A percentile compares a stretch with the other conserved stretches of the same genome.
These are phyloP conservation scores for Drepana arcuata DNA, from an alignment of 1,140 invertebrate genomes.

Conservation along the genomic window DNA sequence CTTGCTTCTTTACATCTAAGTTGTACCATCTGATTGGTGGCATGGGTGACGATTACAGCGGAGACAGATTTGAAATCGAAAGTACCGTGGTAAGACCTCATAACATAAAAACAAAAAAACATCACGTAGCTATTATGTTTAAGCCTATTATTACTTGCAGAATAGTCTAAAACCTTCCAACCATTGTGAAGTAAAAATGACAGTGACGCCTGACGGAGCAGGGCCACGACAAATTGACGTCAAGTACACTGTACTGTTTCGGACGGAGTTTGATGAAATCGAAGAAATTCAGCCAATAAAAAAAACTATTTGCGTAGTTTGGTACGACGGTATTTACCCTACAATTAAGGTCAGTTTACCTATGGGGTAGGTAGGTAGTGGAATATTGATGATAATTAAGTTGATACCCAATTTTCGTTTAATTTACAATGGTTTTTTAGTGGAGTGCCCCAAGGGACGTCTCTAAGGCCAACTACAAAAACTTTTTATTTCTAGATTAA, in stretches of 20 bases:
- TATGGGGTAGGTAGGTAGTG: background rate
- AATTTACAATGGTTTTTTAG: too few species aligned
- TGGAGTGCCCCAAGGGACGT: too few species aligned
- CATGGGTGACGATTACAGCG: constrained; percentile 44
- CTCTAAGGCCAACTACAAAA: too few species aligned
- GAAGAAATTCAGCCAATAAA: constrained; percentile 48
- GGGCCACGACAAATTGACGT: constrained; percentile 45
- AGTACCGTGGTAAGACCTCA: constrained; percentile 35
- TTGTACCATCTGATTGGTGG: constrained; percentile 41
- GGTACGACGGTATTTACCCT: constrained; percentile 62
- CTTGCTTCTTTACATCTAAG: constrained; percentile 51
- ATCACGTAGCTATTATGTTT: background rate
- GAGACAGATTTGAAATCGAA: constrained; percentile 48
- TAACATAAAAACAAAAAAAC: background rate
- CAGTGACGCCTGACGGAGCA: constrained; percentile 38
- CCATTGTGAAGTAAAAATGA: constrained; percentile 39
- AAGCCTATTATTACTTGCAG: constrained; percentile 16
- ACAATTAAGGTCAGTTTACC: constrained; percentile 44
- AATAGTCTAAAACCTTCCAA: constrained; percentile 52
- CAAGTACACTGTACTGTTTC: constrained; percentile 46
- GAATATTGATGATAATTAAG: too few species aligned
- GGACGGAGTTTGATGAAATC: constrained; percentile 44
- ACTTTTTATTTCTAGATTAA: constrained; percentile 48
- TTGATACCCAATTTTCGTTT: too few species aligned
- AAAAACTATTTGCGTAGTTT: constrained; percentile 50